phyloP scores from a whole-genome alignment of 2,888 invertebrate species.

The Leucophenga montana region DNA sequence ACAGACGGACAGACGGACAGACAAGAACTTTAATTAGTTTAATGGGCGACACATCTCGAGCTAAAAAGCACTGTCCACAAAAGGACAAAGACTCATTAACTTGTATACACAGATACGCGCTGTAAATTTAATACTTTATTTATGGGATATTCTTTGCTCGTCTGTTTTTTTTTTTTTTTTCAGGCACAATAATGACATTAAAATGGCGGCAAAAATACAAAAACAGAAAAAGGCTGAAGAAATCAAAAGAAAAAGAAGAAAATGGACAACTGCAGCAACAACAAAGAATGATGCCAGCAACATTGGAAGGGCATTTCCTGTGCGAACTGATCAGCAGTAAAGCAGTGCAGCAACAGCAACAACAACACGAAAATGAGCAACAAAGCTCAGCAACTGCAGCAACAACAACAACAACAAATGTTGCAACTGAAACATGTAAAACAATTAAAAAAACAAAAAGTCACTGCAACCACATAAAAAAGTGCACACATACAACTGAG shows the following conservation, averaged over 20 bases:
- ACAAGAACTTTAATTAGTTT: slow-evolving; percentile 24
- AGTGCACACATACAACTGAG: slow-evolving; percentile 6
- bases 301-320: slow-evolving; percentile 52
- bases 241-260: slow-evolving; percentile 50
- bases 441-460: slow-evolving; percentile 46
- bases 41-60: slow-evolving; percentile 8
- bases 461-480: slow-evolving; percentile 1
- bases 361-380: slow-evolving; percentile 48
- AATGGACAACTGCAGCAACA: slow-evolving; percentile 34
- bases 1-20: not conserved
- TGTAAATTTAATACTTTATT: slow-evolving; percentile 5
- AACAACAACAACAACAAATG: slow-evolving; percentile 42
- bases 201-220: slow-evolving; percentile 72
- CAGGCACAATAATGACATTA: slow-evolving; percentile 69
- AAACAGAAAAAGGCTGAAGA: slow-evolving; percentile 65
- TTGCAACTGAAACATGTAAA: slow-evolving; percentile 47
- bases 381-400: slow-evolving; percentile 32
- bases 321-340: slow-evolving; percentile 39
- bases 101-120: not conserved
- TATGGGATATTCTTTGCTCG: not conserved
- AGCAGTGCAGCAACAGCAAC: slow-evolving; percentile 17
- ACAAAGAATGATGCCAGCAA: slow-evolving; percentile 35
- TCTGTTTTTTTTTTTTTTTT: slow-evolving; percentile 26
- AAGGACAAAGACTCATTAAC: not conserved
- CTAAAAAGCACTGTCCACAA: slow-evolving; percentile 13